These are phyloP conservation scores for Hemibagrus wyckioides DNA, from an alignment of 2,113 vertebrate genomes.

Conservation along the genomic window DNA sequence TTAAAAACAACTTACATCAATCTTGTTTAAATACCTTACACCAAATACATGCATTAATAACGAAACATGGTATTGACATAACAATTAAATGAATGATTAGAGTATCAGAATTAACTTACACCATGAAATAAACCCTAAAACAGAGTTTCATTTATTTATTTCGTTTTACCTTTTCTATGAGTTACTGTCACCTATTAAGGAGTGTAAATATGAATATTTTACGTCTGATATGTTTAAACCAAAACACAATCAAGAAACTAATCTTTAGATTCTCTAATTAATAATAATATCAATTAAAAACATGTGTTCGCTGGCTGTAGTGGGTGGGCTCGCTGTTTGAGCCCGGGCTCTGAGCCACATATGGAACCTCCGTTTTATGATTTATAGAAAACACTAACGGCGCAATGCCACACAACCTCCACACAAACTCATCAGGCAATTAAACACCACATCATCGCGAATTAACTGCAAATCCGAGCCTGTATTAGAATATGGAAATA, in stretches of 20 bases:
- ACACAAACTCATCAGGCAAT: conserved; percentile 45
- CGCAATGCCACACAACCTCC: conserved; percentile 53
- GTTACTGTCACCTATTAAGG: not conserved
- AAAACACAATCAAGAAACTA: not conserved
- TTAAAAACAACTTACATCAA: not conserved
- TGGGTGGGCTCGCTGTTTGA: conserved; percentile 51
- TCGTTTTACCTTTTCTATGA: not conserved
- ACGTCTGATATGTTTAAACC: not conserved
- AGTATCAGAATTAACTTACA: not conserved
- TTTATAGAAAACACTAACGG: conserved; percentile 70
- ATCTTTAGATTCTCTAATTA: conserved; percentile 5
- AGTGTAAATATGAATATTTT: not conserved
- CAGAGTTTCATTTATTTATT: not conserved
- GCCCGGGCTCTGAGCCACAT: conserved; percentile 68
- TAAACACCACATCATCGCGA: not conserved
- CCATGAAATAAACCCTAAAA: not conserved
- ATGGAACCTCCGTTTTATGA: conserved; percentile 59
- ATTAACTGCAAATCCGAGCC: conserved; percentile 45
- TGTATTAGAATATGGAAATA: not conserved
- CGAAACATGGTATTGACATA: not conserved
- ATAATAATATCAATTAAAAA: conserved; percentile 19
- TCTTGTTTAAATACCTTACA: not conserved
- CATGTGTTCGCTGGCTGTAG: conserved; percentile 9
- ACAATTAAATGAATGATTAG: not conserved
- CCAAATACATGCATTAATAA: not conserved